phyloP scores from a whole-genome alignment of 1,140 invertebrate species.

The Drosophila serrata region DNA sequence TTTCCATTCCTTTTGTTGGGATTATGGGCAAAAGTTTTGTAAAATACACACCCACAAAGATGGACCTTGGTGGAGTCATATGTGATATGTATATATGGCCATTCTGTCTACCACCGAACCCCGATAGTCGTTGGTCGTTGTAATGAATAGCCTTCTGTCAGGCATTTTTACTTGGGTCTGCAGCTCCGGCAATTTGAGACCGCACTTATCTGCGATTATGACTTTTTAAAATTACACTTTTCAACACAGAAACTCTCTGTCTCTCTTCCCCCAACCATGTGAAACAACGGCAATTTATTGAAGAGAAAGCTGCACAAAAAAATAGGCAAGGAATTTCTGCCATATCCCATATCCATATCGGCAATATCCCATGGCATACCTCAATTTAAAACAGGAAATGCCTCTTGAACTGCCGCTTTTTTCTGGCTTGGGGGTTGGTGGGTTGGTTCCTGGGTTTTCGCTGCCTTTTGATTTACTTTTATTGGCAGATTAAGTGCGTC shows the following conservation, averaged over 20 bases:
- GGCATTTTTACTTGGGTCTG: constrained; percentile 44
- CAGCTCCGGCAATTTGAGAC: constrained; percentile 74
- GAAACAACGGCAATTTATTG: constrained; percentile 71
- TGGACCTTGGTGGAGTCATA: constrained; percentile 29
- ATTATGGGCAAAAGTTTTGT: constrained; percentile 73
- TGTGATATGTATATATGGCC: constrained; percentile 41
- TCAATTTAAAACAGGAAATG: constrained; percentile 85
- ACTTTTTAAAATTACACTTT: constrained; percentile 85
- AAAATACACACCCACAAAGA: constrained; percentile 52
- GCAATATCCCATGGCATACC: constrained; percentile 74
- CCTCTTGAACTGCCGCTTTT: constrained; percentile 69
- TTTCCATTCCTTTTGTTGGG: constrained; percentile 33
- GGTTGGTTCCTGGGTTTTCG: constrained; percentile 42
- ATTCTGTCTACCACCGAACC: constrained; percentile 30
- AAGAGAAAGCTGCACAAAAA: constrained; percentile 33
- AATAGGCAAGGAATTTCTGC: constrained; percentile 57
- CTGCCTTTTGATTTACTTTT: constrained; percentile 84
- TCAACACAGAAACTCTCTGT: constrained; percentile 59
- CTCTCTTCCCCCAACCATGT: neutral
- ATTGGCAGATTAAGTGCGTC: constrained; percentile 83
- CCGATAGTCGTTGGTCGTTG: constrained; percentile 53
- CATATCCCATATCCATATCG: constrained; percentile 74
- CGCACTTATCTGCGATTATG: constrained; percentile 85
- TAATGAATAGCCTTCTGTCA: constrained; percentile 79
- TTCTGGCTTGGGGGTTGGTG: constrained; percentile 44